Evolutionary conservation across 2,113 vertebrate species (phyloP).

Genomic region (Scophthalmus maximus): DNA sequence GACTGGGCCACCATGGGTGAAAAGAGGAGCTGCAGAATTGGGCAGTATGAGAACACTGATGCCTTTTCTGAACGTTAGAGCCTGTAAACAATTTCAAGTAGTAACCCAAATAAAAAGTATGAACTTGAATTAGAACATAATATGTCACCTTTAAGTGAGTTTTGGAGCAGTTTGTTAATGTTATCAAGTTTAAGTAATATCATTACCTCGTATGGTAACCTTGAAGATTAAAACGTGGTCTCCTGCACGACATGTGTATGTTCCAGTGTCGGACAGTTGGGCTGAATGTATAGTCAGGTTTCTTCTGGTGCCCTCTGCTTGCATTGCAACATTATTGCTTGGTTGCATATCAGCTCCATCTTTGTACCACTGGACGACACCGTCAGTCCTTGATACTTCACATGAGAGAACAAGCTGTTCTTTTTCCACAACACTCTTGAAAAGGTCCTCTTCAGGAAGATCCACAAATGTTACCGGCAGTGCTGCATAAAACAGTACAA

Average conservation of each 20-base stretch:
- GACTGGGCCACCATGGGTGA: no score
- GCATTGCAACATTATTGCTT: constrained; percentile 57
- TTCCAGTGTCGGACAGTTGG: constrained; percentile 77
- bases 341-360: constrained; percentile 80
- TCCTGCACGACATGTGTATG: constrained; percentile 82
- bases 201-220: constrained; percentile 85
- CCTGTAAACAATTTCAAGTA: no score
- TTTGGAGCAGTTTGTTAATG: no score
- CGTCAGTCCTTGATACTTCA: constrained; percentile 78
- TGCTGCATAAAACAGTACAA: constrained; percentile 61
- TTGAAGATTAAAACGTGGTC: constrained; percentile 82
- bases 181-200: no score
- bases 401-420: constrained; percentile 79
- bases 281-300: constrained; percentile 71
- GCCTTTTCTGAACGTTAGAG: no score
- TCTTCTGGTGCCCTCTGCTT: constrained; percentile 66
- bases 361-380: constrained; percentile 82
- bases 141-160: no score
- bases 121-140: no score
- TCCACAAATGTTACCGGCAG: constrained; percentile 81
- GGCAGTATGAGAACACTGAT: no score
- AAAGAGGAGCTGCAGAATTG: no score
- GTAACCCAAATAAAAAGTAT: no score
- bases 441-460: constrained; percentile 80
- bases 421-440: constrained; percentile 81